Base-by-base conservation (phyloP, 2,797 vertebrate species). In the Sebastolobus altivelis region DNA sequence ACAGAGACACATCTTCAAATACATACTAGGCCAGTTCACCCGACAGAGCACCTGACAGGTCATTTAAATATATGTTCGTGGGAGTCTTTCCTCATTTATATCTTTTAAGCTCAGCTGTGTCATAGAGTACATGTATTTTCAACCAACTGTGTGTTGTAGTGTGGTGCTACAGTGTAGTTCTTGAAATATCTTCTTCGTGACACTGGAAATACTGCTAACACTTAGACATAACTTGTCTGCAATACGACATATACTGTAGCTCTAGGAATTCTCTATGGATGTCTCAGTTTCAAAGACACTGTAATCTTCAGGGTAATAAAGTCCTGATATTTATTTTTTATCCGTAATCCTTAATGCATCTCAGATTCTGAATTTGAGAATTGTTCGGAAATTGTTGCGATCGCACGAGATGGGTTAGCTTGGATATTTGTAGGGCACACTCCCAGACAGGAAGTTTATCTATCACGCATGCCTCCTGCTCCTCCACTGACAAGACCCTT, bases 361-460 rank as follows among this genome's bases (percentile, higher is more conserved):
- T 83, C 65, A 65, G 55, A 87, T 89, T 88, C 79, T 66, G 69
- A 80, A 77, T 89, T 87, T 87, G 18, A 84, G 85, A 89, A 82
- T 77, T 79, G 67, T 80, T 85, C 25, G 46, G 72, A 88, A 90
- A 91, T 89, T 83, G 75, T 92, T 95, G 82, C 80, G 91, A 90
- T 90, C 11, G 74, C 85, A 85, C 58, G 22, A 79, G 88, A 89
- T 89, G 81, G 81, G 43, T 22, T 82, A 79, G 72, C 78, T 72
- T 77, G 72, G 66, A 91, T 89, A 81, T 87, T 92, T 92, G 72
- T 77, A 77, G 86, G 85, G 82, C 93, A 89, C 87, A 90, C 93
- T 92, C 91, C 89, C 89, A 87, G 86, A 90, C 94, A 95, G 94
- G 95, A 96, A 95, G 95, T 96, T 95, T 95, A 95, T 94, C 88